Conservation (phyloP, 2,113 vertebrate species). For the Callospermophilus lateralis region DNA sequence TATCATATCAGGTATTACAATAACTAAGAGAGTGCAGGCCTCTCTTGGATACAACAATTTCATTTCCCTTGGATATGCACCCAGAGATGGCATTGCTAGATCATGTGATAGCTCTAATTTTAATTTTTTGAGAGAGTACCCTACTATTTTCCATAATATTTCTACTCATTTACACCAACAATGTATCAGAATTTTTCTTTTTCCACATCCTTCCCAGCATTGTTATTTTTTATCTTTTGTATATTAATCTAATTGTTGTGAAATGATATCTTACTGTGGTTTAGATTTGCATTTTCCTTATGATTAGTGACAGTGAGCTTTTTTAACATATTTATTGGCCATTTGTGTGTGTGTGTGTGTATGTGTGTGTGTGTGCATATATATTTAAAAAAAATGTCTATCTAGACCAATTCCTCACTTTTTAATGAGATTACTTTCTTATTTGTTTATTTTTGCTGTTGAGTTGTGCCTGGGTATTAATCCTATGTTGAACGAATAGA, state of each 20-base stretch:
- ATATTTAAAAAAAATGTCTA: background rate
- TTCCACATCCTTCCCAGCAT: background rate
- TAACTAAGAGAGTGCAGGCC: background rate
- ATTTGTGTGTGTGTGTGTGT: background rate
- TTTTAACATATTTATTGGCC: background rate
- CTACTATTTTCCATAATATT: background rate
- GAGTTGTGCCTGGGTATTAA: background rate
- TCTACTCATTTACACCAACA: background rate
- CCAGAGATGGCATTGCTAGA: background rate
- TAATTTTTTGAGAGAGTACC: background rate
- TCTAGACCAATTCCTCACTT: background rate
- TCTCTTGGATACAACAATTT: background rate
- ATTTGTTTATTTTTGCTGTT: background rate
- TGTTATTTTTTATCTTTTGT: background rate
- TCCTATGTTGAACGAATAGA: background rate
- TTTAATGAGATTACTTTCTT: background rate
- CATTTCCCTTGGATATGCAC: background rate
- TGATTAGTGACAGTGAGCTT: background rate
- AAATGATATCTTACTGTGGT: background rate
- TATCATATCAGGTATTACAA: background rate
- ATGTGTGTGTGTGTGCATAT: no score
- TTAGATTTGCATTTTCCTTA: background rate
- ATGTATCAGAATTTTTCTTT: background rate
- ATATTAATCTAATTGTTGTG: background rate
- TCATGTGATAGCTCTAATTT: background rate